A percentile compares a stretch with the other conserved stretches of the same genome.
Conservation (phyloP, 2,888 invertebrate species). For the Cantharis rufa region DNA sequence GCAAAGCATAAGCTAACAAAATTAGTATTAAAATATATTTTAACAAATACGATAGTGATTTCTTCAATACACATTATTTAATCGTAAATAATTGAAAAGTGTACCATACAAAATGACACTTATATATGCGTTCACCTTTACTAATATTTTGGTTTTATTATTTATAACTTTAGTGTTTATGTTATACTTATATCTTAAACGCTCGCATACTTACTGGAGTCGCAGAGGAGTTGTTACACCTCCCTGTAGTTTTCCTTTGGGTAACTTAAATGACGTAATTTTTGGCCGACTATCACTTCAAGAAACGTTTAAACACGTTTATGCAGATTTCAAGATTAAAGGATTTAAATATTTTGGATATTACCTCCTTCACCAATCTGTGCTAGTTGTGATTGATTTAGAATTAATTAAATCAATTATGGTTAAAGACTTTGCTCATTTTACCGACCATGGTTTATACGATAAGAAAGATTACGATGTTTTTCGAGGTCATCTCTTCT, state of each 20-base stretch:
- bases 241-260: neutral
- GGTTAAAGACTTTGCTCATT: neutral
- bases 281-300: neutral
- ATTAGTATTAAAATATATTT: no score
- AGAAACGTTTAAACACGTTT: neutral
- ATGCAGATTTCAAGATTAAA: neutral
- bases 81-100: neutral
- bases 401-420: neutral
- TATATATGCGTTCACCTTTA: neutral
- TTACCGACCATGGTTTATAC: neutral
- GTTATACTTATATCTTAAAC: neutral
- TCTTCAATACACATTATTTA: neutral
- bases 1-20: no score
- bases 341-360: neutral
- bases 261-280: neutral
- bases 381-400: neutral
- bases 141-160: neutral
- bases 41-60: neutral
- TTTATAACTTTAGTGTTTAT: neutral
- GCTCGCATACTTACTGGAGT: neutral
- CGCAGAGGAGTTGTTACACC: neutral
- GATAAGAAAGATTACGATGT: neutral
- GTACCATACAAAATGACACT: neutral
- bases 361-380: neutral
- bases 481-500: neutral